Conservation (phyloP, 2,797 vertebrate species). For the Podargus strigoides region DNA sequence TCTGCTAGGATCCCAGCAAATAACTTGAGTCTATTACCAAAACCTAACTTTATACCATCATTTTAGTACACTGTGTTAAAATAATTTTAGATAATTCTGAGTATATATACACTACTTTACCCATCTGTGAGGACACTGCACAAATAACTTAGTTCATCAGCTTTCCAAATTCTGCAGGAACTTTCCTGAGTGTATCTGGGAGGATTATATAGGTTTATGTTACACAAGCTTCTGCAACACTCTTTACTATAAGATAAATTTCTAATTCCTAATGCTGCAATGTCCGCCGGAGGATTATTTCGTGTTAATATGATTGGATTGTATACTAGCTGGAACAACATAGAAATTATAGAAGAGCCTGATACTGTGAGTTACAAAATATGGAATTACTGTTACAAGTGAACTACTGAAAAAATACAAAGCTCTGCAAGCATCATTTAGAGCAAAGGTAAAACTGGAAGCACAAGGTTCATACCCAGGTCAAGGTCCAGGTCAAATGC, state of each 20-base stretch:
- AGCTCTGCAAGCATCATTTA: background rate
- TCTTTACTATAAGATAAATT: background rate
- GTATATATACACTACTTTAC: background rate
- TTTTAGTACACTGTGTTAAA: background rate
- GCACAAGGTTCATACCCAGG: background rate
- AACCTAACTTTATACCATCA: background rate
- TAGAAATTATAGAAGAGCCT: background rate
- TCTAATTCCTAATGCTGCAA: constrained; percentile 9
- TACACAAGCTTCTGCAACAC: background rate
- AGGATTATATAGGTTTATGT: background rate
- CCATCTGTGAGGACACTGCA: background rate
- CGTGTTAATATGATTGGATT: constrained; percentile 19
- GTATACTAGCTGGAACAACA: background rate
- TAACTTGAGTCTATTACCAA: background rate
- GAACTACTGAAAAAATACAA: background rate
- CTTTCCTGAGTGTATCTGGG: background rate
- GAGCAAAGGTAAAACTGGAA: background rate
- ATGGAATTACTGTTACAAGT: background rate
- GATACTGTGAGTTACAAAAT: background rate
- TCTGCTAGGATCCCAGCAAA: background rate
- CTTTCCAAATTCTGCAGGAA: background rate
- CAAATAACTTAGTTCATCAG: background rate
- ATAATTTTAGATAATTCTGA: background rate
- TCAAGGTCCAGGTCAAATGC: background rate
- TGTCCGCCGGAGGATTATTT: constrained; percentile 14